These are phyloP conservation scores for Thamnaconus septentrionalis DNA, from an alignment of 2,113 vertebrate genomes.

Conservation along the genomic window DNA sequence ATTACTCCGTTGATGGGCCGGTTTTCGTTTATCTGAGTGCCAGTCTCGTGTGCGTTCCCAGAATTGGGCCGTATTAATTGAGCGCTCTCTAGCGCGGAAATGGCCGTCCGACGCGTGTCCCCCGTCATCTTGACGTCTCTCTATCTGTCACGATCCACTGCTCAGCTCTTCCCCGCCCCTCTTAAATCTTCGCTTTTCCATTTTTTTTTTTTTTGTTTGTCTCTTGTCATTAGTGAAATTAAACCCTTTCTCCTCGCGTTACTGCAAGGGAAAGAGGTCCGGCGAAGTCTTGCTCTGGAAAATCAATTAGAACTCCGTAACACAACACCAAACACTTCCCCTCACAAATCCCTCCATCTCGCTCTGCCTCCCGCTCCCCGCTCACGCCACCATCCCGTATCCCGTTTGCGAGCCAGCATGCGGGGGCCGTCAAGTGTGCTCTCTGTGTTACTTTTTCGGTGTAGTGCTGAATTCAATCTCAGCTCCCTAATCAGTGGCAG, in stretches of 20 bases:
- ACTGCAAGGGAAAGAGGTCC: constrained; percentile 43
- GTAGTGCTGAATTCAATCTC: constrained; percentile 68
- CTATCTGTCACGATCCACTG: constrained; percentile 52
- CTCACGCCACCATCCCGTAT: constrained; percentile 8
- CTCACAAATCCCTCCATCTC: constrained; percentile 25
- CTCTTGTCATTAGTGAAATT: constrained; percentile 43
- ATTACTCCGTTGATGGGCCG: constrained; percentile 42
- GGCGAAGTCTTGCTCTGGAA: constrained; percentile 60
- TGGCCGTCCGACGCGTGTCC: constrained; percentile 56
- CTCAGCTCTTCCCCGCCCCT: constrained; percentile 52
- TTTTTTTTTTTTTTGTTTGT: constrained; percentile 54
- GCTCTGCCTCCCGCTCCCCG: constrained; percentile 35
- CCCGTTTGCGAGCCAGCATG: constrained; percentile 48
- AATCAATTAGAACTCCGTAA: constrained; percentile 71
- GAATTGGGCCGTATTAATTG: constrained; percentile 68
- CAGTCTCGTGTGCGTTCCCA: constrained; percentile 39
- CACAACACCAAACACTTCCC: constrained; percentile 52
- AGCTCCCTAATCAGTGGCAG: constrained; percentile 65
- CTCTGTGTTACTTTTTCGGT: constrained; percentile 62
- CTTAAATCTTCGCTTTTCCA: constrained; percentile 60
- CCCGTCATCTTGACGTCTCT: constrained; percentile 38
- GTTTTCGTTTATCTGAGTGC: too few relatives aligned
- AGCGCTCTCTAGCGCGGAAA: constrained; percentile 57
- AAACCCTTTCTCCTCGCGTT: constrained; percentile 45
- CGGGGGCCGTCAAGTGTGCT: constrained; percentile 56